phyloP scores from a whole-genome alignment of 2,797 vertebrate genomes.

The Brotula barbata region DNA sequence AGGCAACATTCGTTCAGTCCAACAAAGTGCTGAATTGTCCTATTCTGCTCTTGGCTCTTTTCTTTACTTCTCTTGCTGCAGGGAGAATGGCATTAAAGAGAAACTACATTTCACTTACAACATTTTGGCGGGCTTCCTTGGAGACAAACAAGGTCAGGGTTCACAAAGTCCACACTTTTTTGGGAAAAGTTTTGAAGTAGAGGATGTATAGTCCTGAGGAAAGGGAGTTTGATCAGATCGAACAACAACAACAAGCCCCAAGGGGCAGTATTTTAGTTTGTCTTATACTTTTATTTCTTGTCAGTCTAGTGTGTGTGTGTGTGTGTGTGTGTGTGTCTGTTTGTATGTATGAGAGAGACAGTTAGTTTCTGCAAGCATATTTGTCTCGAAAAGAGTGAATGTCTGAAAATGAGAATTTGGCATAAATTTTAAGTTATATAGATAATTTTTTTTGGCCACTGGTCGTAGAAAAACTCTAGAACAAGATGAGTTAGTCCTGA shows the following conservation, averaged over 20 bases:
- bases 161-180: constrained; percentile 23
- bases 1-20: constrained; percentile 43
- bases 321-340: background rate
- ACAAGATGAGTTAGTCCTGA: too few species aligned
- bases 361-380: too few species aligned
- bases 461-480: too few species aligned
- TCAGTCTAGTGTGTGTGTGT: constrained; percentile 9
- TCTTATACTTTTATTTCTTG: constrained; percentile 14
- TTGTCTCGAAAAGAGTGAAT: too few species aligned
- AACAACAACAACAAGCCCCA: constrained; percentile 16
- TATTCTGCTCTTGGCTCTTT: constrained; percentile 14
- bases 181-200: constrained; percentile 20
- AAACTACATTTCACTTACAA: constrained; percentile 57
- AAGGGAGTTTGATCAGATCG: constrained; percentile 28
- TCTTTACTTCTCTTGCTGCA: constrained; percentile 32
- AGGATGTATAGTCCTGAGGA: constrained; percentile 18
- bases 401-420: too few species aligned
- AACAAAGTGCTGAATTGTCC: constrained; percentile 19
- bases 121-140: constrained; percentile 39
- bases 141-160: constrained; percentile 42
- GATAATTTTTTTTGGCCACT: too few species aligned
- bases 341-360: too few species aligned
- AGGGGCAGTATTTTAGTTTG: constrained; percentile 13
- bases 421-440: too few species aligned
- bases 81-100: constrained; percentile 38